Evolutionary conservation across 2,797 vertebrate species (phyloP).

Genomic region (Sebastes cheni): DNA sequence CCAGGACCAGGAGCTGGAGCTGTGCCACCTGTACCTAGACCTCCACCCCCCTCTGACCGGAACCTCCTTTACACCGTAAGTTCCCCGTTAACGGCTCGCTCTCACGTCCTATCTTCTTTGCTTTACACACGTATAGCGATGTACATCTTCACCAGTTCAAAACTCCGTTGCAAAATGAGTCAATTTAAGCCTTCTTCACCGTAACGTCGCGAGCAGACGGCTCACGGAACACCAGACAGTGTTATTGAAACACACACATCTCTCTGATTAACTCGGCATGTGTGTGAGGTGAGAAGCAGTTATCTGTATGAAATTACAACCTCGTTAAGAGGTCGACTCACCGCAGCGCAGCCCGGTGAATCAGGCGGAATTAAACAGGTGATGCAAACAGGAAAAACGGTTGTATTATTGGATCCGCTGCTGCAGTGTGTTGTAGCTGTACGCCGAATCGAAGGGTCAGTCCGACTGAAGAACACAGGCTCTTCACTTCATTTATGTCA

Average conservation of each 20-base stretch:
- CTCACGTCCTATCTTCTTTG: not conserved
- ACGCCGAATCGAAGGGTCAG: not conserved
- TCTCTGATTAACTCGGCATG: not conserved
- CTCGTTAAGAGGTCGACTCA: not conserved
- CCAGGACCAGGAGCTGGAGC: too few relatives aligned
- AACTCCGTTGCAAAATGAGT: not conserved
- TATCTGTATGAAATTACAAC: not conserved
- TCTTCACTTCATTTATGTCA: rapidly evolving
- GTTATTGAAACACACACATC: not conserved
- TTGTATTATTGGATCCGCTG: not conserved
- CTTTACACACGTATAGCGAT: not conserved
- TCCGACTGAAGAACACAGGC: rapidly evolving
- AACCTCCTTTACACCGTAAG: conserved; percentile 10
- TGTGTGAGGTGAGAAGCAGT: too few relatives aligned
- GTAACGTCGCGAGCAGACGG: too few relatives aligned
- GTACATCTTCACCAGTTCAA: not conserved
- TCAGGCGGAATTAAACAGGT: not conserved
- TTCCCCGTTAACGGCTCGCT: not conserved
- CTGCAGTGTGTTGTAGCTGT: not conserved
- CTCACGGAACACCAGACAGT: not conserved
- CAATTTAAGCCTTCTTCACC: not conserved
- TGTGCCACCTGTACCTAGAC: too few relatives aligned
- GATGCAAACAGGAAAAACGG: not conserved
- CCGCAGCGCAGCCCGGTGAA: not conserved
- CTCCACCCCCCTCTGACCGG: too few relatives aligned